Evolutionary conservation across 1,140 invertebrate genomes (phyloP).

Genomic region (Phocides pigmalion): DNA sequence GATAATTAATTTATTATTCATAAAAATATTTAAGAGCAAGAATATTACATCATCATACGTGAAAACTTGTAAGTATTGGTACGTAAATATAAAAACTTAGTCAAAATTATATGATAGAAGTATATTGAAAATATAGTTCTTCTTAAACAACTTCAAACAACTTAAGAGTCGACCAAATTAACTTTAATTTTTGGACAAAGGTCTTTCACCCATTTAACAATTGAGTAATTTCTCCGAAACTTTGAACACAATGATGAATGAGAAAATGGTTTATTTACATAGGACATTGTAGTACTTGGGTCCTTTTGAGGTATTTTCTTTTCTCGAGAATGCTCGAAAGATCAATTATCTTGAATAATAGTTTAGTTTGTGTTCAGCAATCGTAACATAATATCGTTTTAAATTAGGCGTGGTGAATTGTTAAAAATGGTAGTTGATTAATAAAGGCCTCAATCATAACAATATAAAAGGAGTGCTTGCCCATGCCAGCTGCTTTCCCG

Average conservation of each 20-base stretch:
- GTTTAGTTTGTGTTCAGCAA: neutral
- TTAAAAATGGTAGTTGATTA: too few relatives aligned
- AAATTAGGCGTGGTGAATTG: too few relatives aligned
- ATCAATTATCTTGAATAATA: slow-evolving; percentile 7
- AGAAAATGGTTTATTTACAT: slow-evolving; percentile 5
- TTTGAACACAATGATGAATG: slow-evolving; percentile 8
- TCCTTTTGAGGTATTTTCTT: slow-evolving; percentile 5
- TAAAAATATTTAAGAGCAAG: too few relatives aligned
- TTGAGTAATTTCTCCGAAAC: neutral
- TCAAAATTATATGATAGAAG: too few relatives aligned
- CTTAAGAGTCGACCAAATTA: neutral
- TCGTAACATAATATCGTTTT: too few relatives aligned
- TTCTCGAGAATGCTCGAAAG: neutral
- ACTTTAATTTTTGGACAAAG: slow-evolving; percentile 7
- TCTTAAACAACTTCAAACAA: neutral
- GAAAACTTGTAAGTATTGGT: too few relatives aligned
- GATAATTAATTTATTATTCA: too few relatives aligned
- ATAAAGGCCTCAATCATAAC: too few relatives aligned
- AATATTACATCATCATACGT: too few relatives aligned
- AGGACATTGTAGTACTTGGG: neutral
- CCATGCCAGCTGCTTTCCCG: too few relatives aligned
- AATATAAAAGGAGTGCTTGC: too few relatives aligned
- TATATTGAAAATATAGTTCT: neutral
- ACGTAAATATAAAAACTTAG: too few relatives aligned
- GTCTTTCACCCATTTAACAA: slow-evolving; percentile 3